Conservation (phyloP, 2,888 invertebrate species). For the Mesorhabditis belari region DNA sequence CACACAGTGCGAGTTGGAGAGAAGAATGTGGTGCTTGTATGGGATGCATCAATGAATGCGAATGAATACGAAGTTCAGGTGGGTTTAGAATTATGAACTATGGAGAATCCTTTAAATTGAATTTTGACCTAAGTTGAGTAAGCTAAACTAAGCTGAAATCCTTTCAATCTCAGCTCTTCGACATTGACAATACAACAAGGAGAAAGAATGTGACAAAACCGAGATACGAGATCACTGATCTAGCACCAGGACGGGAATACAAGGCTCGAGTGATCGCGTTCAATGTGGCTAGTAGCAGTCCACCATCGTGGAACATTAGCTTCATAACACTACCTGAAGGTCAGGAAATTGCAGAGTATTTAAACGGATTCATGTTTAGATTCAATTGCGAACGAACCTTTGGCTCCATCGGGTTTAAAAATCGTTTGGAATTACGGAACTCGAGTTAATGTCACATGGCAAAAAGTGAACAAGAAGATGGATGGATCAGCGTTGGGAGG, state of each 20-base stretch:
- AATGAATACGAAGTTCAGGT: slow-evolving; percentile 7
- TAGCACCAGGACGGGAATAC: background rate
- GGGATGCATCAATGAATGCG: background rate
- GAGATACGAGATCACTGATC: background rate
- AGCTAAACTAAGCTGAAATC: background rate
- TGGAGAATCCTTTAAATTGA: no score
- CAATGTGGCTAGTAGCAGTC: slow-evolving; percentile 18
- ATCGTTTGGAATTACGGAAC: slow-evolving; percentile 33
- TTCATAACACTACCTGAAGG: slow-evolving; percentile 22
- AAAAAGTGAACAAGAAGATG: slow-evolving; percentile 11
- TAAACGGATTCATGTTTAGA: slow-evolving; percentile 2
- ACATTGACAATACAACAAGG: background rate
- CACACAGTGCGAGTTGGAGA: background rate
- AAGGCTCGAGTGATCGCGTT: slow-evolving; percentile 21
- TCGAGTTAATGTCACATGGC: slow-evolving; percentile 32
- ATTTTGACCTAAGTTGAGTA: no score
- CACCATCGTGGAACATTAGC: slow-evolving; percentile 30
- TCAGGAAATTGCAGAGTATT: background rate
- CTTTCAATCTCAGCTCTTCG: slow-evolving; percentile 3
- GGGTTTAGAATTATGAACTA: background rate
- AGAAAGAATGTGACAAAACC: background rate
- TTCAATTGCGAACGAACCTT: slow-evolving; percentile 15
- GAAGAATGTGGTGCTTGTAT: background rate
- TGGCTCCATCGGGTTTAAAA: slow-evolving; percentile 19
- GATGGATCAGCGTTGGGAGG: slow-evolving; percentile 7